A percentile compares a stretch with the other conserved stretches of the same genome.
Evolutionary conservation across 2,113 vertebrate species (phyloP).

Genomic region (Engraulis encrasicolus): DNA sequence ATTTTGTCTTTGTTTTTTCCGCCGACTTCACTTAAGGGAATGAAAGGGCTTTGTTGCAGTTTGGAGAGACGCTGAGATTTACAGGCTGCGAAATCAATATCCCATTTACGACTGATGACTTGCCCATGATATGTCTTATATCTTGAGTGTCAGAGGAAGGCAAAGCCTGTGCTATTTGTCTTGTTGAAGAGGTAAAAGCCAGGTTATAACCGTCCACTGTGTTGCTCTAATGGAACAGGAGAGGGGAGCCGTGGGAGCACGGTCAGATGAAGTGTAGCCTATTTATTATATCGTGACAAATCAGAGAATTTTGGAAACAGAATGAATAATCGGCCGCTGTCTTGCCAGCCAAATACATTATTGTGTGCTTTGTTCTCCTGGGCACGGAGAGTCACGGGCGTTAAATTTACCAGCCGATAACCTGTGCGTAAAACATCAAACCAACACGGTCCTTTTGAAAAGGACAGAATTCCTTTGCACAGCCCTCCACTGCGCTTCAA

Average conservation of each 20-base stretch:
- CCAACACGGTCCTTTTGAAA: background rate
- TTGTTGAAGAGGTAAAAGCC: background rate
- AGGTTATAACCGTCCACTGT: background rate
- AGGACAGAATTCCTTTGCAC: background rate
- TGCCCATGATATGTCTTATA: background rate
- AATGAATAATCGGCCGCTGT: background rate
- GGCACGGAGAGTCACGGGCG: background rate
- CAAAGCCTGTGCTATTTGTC: background rate
- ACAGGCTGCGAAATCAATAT: constrained; percentile 10
- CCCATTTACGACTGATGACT: background rate
- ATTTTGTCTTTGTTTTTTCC: too few relatives aligned
- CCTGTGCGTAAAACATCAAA: background rate
- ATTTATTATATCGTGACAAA: constrained; percentile 3
- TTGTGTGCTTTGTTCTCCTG: background rate
- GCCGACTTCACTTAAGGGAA: background rate
- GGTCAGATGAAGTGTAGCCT: background rate
- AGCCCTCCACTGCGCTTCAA: background rate
- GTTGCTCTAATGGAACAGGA: background rate
- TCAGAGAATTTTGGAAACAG: background rate
- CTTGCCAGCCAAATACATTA: background rate
- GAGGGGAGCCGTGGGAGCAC: background rate
- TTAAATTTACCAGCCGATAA: background rate
- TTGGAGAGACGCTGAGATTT: background rate
- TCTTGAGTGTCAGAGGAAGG: constrained; percentile 1
- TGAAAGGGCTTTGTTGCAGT: background rate